Evolutionary conservation across 1,140 invertebrate genomes (phyloP).

Genomic region (Cydia pomonella): DNA sequence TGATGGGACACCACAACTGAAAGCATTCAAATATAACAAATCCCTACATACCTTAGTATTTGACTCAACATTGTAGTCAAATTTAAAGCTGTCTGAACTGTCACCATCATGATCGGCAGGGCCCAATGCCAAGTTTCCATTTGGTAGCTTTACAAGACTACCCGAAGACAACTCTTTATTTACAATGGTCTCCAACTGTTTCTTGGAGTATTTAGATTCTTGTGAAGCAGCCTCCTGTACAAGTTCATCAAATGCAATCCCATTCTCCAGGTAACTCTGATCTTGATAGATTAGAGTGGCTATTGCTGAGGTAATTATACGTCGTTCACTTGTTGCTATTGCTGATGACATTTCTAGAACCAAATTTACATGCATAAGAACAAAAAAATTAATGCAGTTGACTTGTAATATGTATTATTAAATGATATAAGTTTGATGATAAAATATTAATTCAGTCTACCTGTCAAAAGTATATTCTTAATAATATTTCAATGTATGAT

Average conservation of each 20-base stretch:
- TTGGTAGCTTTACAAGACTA: conserved; percentile 84
- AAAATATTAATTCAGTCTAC: too few species aligned
- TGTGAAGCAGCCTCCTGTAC: conserved; percentile 84
- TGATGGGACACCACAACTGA: too few species aligned
- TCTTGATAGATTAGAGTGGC: conserved; percentile 86
- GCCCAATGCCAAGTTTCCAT: conserved; percentile 85
- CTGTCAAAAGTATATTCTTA: too few species aligned
- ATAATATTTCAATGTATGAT: too few species aligned
- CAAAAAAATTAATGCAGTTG: neutral
- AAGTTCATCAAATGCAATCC: conserved; percentile 84
- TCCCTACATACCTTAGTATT: conserved; percentile 67
- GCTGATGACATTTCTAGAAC: conserved; percentile 65
- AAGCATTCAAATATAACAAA: conserved; percentile 10
- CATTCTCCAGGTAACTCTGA: conserved; percentile 86
- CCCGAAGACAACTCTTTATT: conserved; percentile 85
- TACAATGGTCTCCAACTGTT: conserved; percentile 84
- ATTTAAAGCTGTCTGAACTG: conserved; percentile 74
- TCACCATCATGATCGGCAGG: conserved; percentile 78
- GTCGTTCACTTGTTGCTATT: conserved; percentile 65
- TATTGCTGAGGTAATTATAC: conserved; percentile 84
- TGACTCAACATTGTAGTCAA: conserved; percentile 69
- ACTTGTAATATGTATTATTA: neutral
- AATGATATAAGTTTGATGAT: too few species aligned
- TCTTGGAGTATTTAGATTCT: conserved; percentile 84
- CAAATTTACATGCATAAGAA: neutral